These are phyloP conservation scores for Galbula dea DNA, from an alignment of 2,113 vertebrate genomes.

Conservation along the genomic window DNA sequence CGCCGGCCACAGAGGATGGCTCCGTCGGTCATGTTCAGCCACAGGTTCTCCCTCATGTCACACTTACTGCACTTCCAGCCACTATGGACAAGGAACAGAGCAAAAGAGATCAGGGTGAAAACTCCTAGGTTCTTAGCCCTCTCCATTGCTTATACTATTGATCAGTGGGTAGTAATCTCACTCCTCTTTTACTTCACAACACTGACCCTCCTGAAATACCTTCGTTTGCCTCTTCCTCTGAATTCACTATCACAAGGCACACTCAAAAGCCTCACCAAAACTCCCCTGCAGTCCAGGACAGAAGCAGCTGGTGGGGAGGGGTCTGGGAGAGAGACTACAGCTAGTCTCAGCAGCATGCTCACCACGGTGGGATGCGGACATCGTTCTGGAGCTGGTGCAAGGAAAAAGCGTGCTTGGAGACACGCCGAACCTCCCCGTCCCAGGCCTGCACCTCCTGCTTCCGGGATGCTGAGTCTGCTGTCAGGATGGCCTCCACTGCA, in stretches of 20 bases:
- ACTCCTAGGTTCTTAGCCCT: not conserved
- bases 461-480: slow-evolving; percentile 93
- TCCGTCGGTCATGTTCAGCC: slow-evolving; percentile 97
- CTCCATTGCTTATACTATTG: too few species aligned
- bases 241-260: not conserved
- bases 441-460: slow-evolving; percentile 94
- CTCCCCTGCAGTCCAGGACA: not conserved
- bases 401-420: slow-evolving; percentile 88
- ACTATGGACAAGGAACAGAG: slow-evolving; percentile 54
- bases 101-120: not conserved
- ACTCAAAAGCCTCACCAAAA: not conserved
- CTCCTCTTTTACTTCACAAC: not conserved
- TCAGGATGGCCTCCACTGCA: slow-evolving; percentile 87
- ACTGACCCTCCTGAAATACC: not conserved
- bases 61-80: slow-evolving; percentile 96
- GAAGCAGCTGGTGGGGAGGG: not conserved
- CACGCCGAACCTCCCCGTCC: slow-evolving; percentile 95
- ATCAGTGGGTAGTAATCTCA: accelerated
- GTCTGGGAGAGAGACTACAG: not conserved
- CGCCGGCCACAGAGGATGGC: slow-evolving; percentile 92
- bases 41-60: slow-evolving; percentile 94
- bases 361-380: slow-evolving; percentile 94
- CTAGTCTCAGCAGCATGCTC: slow-evolving; percentile 16
- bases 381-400: slow-evolving; percentile 93
- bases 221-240: not conserved